Conservation (phyloP, 2,113 vertebrate genomes). For the Myrmophylax atrothorax region DNA sequence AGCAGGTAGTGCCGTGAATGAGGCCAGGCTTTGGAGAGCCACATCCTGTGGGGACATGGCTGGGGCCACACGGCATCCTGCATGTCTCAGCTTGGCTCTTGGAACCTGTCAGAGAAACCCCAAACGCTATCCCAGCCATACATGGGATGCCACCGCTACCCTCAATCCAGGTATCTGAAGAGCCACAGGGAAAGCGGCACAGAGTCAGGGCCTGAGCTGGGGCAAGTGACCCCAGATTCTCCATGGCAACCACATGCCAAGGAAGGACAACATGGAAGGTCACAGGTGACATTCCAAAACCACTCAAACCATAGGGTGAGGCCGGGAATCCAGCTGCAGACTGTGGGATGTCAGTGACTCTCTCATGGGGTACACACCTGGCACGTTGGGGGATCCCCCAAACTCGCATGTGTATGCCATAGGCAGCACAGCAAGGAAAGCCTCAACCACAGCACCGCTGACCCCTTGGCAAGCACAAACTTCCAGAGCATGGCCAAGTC, state of each 20-base stretch:
- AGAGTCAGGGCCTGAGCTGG: no score
- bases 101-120: background rate
- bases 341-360: background rate
- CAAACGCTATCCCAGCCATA: fast-evolving
- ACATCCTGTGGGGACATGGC: fast-evolving
- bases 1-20: fast-evolving
- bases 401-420: fast-evolving
- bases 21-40: background rate
- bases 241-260: background rate
- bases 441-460: background rate
- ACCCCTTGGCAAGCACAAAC: background rate
- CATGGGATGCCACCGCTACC: fast-evolving
- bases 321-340: background rate
- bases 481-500: fast-evolving
- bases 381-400: background rate
- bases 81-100: background rate
- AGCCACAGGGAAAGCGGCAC: background rate
- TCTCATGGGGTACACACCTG: fast-evolving
- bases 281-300: background rate
- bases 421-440: background rate
- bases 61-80: fast-evolving
- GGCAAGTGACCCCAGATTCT: background rate
- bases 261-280: background rate
- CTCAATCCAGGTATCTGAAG: background rate
- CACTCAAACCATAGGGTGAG: background rate